Base-by-base conservation (phyloP, 2,113 vertebrate species). In the Leuciscus idus region DNA sequence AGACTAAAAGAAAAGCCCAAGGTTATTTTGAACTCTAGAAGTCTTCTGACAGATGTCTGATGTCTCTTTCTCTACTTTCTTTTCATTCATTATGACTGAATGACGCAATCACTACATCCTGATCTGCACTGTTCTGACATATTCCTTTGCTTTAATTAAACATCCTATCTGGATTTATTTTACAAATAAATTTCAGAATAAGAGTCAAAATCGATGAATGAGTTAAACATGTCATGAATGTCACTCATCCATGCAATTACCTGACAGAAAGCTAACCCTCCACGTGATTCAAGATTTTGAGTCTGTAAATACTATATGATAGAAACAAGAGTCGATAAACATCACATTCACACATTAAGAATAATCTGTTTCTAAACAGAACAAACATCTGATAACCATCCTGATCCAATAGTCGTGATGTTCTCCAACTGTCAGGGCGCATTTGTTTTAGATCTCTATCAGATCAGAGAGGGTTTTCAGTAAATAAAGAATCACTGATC, bases 401-500 rank as follows among this genome's bases (percentile, higher is more conserved):
- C 59, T 66, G 59, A 81, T 76, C 39, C 39, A 79, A 17, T 23
- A 26, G 21, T 26, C 5, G 10, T 55, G 26, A 50, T 10, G 59
- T 78, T 66, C 23, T 52, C 7, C 6, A 4, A n/a, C 21, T 84
- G 68, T 59, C 82, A 73, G 46, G 19, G 9, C 30, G n/a, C 13
- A 21, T 83, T 59, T 15, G 46, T 12, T n/a, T 75, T 43, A 75
- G 17, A n/a, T 64, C 46, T 59, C 61, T 36, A 50, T 72, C 30
- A 66, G 46, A 66, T 75, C 43, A 8, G 66, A 39, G 5, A 76
- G 19, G 57, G 84, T 70, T 84, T 81, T 52, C 52, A 66, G 84
- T 84, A 88, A 88, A 88, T 86, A 86, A 48, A 88, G 76, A 84
- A 66, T n/a, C 74, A 72, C 81, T 83, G 74, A 75, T 83, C 80